Percentiles rank a stretch among this genome's conserved stretches.
Conservation (phyloP, 2,797 vertebrate species). For the Loris lydekkerianus region DNA sequence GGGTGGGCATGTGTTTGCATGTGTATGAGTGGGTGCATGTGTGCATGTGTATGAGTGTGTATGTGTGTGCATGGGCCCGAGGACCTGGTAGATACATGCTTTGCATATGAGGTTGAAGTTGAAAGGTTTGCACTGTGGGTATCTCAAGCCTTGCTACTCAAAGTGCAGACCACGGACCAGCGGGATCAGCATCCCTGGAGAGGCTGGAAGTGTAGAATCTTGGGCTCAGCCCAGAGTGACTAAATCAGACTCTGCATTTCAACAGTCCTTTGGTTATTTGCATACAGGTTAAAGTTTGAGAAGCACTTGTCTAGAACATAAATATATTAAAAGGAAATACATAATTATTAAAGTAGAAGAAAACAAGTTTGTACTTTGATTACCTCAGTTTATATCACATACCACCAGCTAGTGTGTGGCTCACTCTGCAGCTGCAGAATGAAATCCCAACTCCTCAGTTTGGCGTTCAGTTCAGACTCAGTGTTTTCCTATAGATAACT, state of each 20-base stretch:
- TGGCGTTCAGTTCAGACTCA: neutral
- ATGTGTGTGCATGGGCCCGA: neutral
- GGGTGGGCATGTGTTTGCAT: too few relatives aligned
- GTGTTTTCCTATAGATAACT: neutral
- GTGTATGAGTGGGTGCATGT: too few relatives aligned
- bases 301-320: neutral
- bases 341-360: neutral
- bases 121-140: neutral
- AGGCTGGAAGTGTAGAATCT: neutral
- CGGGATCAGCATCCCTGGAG: fast-evolving
- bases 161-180: neutral
- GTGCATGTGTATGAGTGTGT: too few relatives aligned
- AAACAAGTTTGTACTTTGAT: neutral
- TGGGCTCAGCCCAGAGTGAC: neutral
- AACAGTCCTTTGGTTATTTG: neutral
- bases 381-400: too few relatives aligned
- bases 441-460: neutral
- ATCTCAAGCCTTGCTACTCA: neutral
- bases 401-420: neutral
- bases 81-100: neutral
- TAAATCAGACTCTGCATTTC: neutral
- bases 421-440: neutral
- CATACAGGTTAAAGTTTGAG: neutral
- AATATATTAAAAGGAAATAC: neutral
- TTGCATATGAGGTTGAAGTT: neutral